Evolutionary conservation across 2,797 vertebrate genomes (phyloP).

Genomic region (Takifugu rubripes): DNA sequence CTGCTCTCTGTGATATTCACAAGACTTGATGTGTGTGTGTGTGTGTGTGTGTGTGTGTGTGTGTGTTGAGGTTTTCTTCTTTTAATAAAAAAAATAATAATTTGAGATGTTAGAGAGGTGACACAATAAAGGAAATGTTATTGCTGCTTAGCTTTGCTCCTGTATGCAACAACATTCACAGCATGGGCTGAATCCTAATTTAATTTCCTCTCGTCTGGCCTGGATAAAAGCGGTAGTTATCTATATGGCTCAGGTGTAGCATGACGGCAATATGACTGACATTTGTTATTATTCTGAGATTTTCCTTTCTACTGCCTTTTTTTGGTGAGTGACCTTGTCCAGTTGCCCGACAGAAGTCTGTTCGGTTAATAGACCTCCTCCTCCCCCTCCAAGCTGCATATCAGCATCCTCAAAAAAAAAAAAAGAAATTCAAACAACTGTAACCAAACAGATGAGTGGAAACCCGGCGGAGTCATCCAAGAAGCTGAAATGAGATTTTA

Average conservation of each 20-base stretch:
- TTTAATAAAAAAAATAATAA: slow-evolving; percentile 1
- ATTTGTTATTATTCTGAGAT: slow-evolving; percentile 69
- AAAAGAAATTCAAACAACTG: slow-evolving; percentile 47
- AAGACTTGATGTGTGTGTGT: background rate
- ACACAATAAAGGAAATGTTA: slow-evolving; percentile 18
- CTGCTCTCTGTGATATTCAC: background rate
- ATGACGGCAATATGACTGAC: slow-evolving; percentile 66
- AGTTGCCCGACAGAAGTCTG: slow-evolving; percentile 19
- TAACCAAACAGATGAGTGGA: slow-evolving; percentile 56
- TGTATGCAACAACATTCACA: background rate
- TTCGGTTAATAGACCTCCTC: slow-evolving; percentile 59
- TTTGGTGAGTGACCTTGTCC: slow-evolving; percentile 71
- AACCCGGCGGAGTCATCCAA: slow-evolving; percentile 42
- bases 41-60: too few species aligned
- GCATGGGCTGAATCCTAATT: slow-evolving; percentile 46
- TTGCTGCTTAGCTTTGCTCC: slow-evolving; percentile 12
- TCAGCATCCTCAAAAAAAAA: slow-evolving; percentile 37
- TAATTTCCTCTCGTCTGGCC: slow-evolving; percentile 55
- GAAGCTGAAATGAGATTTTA: slow-evolving; percentile 45
- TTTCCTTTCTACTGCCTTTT: slow-evolving; percentile 32
- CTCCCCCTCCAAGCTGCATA: slow-evolving; percentile 39
- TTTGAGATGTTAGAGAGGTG: slow-evolving; percentile 31
- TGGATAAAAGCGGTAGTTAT: slow-evolving; percentile 65
- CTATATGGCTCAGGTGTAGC: slow-evolving; percentile 75
- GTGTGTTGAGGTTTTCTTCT: slow-evolving; percentile 1